Conservation (phyloP, 53 echinoderm and acorn worm genomes). For the Echinometra lucunter region DNA sequence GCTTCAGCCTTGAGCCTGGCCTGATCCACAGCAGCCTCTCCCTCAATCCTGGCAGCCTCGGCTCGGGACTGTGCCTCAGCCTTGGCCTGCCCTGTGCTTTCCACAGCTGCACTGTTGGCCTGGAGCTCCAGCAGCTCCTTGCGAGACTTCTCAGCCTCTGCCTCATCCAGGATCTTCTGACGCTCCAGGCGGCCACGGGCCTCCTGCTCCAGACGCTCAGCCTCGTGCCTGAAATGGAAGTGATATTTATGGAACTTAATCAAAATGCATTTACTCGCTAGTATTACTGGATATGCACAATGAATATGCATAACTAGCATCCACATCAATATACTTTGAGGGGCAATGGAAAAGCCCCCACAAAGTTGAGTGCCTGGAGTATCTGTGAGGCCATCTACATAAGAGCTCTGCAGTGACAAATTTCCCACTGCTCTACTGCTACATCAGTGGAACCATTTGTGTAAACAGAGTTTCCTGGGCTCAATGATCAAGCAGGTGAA, state of each 20-base stretch:
- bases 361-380: no score
- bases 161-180: conserved; percentile 98
- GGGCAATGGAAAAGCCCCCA: no score
- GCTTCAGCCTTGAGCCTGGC: conserved; percentile 98
- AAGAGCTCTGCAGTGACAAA: no score
- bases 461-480: no score
- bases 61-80: conserved; percentile 98
- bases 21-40: conserved; percentile 97
- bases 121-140: conserved; percentile 94
- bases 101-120: conserved; percentile 98
- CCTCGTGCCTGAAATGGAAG: conserved; percentile 87
- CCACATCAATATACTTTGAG: no score
- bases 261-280: not conserved
- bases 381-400: no score
- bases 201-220: conserved; percentile 96
- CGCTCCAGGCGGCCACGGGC: conserved; percentile 97
- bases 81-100: conserved; percentile 99
- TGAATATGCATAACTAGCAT: not conserved
- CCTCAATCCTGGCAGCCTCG: conserved; percentile 95
- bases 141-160: conserved; percentile 98
- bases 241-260: not conserved
- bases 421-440: no score
- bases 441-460: no score
- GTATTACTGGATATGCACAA: not conserved
- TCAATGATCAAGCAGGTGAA: no score